Base-by-base conservation (phyloP, 35 echinoderm and acorn worm species). In the Anneissia japonica region DNA sequence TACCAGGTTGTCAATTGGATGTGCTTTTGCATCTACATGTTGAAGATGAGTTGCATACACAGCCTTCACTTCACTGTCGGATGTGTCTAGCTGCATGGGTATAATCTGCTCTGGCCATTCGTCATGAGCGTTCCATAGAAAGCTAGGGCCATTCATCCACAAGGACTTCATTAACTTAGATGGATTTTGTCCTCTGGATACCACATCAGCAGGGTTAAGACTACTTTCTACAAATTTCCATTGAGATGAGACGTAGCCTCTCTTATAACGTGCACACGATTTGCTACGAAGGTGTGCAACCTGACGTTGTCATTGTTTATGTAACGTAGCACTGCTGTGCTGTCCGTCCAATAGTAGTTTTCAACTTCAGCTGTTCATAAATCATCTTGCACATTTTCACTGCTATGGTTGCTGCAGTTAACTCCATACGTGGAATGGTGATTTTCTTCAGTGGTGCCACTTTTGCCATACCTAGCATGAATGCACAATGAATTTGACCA, bases 381-480 rank as follows among this genome's bases (percentile, higher is more conserved):
- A 75, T 26, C 31, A 30, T n/a, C 31, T 75, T 75, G 4, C 31
- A 4, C 26, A 75, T 32, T 75, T 75, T 75, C 3, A 75, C 73
- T n/a, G 73, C 23, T 4, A 75, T 23, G 7, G 73, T 75, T 4
- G 73, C 73, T 7, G 73, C 73, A 4, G 73, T 32, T 30, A 75
- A 32, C 73, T 75, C 73, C 31, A 75, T 30, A 43, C 40, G 14
- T 43, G n/a, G n/a, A n/a, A n/a, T n/a, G n/a, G n/a, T n/a, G n/a
- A n/a, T n/a, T n/a, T n/a, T n/a, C n/a, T n/a, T n/a, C n/a, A n/a
- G n/a, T n/a, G n/a, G n/a, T n/a, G n/a, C n/a, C n/a, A n/a, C n/a
- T n/a, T n/a, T n/a, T n/a, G n/a, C 83, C 72, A 73, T 46, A 39
- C 16, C 74, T 46, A 85, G 74, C 28, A 73, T 75, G 38, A 46